Percentiles rank a stretch among this genome's conserved stretches.
Evolutionary conservation across 2,888 invertebrate genomes (phyloP).

Genomic region (Auanema freiburgensis): DNA sequence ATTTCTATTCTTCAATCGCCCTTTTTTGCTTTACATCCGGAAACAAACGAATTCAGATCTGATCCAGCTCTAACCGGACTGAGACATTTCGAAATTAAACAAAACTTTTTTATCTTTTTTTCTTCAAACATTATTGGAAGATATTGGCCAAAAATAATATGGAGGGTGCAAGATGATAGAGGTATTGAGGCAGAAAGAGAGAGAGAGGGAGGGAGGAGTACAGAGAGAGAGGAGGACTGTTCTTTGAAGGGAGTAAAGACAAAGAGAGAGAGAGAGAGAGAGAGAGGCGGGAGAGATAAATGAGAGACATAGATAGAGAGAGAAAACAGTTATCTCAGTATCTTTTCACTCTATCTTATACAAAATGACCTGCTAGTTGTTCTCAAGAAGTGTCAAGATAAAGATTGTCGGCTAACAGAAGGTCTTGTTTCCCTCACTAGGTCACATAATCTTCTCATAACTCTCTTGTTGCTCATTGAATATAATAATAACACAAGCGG

Average conservation of each 20-base stretch:
- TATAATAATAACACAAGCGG: too few relatives aligned
- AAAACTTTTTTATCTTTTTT: too few relatives aligned
- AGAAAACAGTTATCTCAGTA: conserved; percentile 7
- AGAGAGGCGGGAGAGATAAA: conserved; percentile 21
- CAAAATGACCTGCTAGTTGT: too few relatives aligned
- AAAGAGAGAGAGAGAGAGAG: conserved; percentile 19
- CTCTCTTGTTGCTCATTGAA: too few relatives aligned
- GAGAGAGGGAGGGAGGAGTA: conserved; percentile 14
- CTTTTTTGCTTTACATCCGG: too few relatives aligned
- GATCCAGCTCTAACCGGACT: too few relatives aligned
- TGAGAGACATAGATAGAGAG: conserved; percentile 19
- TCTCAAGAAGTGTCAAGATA: conserved; percentile 7
- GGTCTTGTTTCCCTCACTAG: background rate
- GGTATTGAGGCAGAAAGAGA: background rate
- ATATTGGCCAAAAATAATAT: background rate
- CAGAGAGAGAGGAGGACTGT: background rate
- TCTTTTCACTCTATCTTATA: too few relatives aligned
- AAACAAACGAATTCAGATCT: too few relatives aligned
- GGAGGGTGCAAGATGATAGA: conserved; percentile 3
- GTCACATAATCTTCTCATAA: too few relatives aligned
- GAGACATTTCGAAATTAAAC: too few relatives aligned
- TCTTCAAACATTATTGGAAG: too few relatives aligned
- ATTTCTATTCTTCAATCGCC: too few relatives aligned
- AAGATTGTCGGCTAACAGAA: conserved; percentile 8
- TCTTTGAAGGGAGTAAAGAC: conserved; percentile 10